Evolutionary conservation across 1,140 invertebrate genomes (phyloP).

Genomic region (Apis dorsata): DNA sequence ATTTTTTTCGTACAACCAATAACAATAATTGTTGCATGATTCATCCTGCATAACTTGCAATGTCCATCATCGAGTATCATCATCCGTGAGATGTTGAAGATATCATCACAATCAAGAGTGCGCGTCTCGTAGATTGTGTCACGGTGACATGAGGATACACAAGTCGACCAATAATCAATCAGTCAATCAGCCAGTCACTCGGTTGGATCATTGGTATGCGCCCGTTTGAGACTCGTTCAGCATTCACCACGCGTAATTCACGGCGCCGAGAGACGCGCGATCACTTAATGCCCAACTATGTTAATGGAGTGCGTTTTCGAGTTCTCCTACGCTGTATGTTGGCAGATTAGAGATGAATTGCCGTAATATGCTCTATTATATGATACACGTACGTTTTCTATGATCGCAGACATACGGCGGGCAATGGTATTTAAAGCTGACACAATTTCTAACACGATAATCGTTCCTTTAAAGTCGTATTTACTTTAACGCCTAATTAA

Average conservation of each 20-base stretch:
- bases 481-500: slow-evolving; percentile 17
- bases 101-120: not conserved
- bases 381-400: slow-evolving; percentile 39
- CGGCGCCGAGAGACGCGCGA: slow-evolving; percentile 61
- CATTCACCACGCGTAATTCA: slow-evolving; percentile 61
- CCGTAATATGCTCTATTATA: slow-evolving; percentile 58
- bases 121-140: not conserved
- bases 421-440: slow-evolving; percentile 7
- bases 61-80: not conserved
- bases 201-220: slow-evolving; percentile 37
- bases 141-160: not conserved
- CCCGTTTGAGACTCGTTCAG: slow-evolving; percentile 52
- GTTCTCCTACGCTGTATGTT: slow-evolving; percentile 65
- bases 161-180: not conserved
- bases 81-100: not conserved
- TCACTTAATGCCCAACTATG: slow-evolving; percentile 70
- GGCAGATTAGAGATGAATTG: slow-evolving; percentile 57
- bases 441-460: slow-evolving; percentile 48
- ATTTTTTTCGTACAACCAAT: no score
- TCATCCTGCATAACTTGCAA: not conserved
- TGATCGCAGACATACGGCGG: not conserved
- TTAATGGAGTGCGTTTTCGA: slow-evolving; percentile 71
- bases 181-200: not conserved
- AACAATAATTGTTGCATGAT: no score
- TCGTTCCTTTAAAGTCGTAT: slow-evolving; percentile 15